Base-by-base conservation (phyloP, 2,797 vertebrate genomes). In the Girardinus metallicus region DNA sequence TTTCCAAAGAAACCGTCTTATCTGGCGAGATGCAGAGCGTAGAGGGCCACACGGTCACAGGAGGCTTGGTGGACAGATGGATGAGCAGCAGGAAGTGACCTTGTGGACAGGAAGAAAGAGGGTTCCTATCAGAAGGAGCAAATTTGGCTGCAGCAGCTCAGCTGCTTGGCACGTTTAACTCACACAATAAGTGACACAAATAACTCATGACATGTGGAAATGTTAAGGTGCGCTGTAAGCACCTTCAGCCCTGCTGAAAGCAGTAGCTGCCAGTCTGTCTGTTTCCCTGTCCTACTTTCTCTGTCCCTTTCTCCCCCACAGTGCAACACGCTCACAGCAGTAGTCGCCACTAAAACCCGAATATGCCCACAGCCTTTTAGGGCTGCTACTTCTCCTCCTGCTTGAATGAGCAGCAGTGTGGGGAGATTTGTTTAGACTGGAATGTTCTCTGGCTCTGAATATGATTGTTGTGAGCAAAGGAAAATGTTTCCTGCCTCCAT, bases 21-120 rank as follows among this genome's bases (percentile, higher is more conserved):
- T 95, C 94, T 94, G 91, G 92, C 87, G 13, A 87, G 87, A 89
- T 85, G 79, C 90, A 94, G 83, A 82, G 78, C 86, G 72, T 51
- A 57, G 81, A 83, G 89, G 89, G 77, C 87, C 88, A 78, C 60
- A 64, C 83, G 95, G 95, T 95, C 95, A 94, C 89, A 68, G 79
- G 84, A 90, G 92, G 96, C 96, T 96, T 94, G 95, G 90, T 85
- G 86, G 95, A 92, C 96, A 97, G 96, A 97, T 97, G 96, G 96
- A 93, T 90, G 80, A 88, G 66, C 92, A 93, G 94, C 94, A 95
- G 95, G 96, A 95, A 96, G 90, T 94, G 95, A 96, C 95, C 94
- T 96, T 94, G 94, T 88, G 82, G 92, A 94, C 94, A 94, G 94
- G 94, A 96, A 96, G 91, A 89, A 90, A 94, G 94, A 93, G 89